These are phyloP conservation scores for Ondatra zibethicus DNA, from an alignment of 2,113 vertebrate species.

Conservation along the genomic window DNA sequence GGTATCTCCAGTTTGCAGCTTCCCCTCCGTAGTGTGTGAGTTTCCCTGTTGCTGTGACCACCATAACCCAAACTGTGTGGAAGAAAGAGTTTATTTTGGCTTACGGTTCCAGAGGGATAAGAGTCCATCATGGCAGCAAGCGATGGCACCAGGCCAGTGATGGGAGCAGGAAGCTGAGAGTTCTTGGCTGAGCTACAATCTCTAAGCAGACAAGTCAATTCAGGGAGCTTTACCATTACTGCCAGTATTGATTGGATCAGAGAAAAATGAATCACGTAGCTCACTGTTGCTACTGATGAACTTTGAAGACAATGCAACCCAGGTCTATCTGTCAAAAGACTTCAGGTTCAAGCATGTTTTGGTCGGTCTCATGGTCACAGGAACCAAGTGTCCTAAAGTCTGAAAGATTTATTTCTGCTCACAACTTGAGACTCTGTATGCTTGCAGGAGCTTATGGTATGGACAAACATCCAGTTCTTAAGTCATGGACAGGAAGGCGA, in stretches of 20 bases:
- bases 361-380: background rate
- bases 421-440: background rate
- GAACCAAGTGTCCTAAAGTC: background rate
- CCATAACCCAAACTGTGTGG: background rate
- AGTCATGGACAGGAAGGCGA: background rate
- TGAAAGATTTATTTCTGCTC: background rate
- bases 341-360: background rate
- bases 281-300: background rate
- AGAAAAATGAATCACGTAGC: background rate
- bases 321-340: background rate
- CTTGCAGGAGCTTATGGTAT: background rate
- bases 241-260: background rate
- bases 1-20: background rate
- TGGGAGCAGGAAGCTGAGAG: background rate
- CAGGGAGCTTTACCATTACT: background rate
- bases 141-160: background rate
- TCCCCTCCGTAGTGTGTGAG: background rate
- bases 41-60: background rate
- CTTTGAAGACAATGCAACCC: background rate
- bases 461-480: background rate
- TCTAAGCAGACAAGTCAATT: background rate
- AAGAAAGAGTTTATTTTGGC: background rate
- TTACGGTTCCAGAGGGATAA: background rate
- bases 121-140: background rate
- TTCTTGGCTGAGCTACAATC: background rate